Percentiles rank a stretch among this genome's conserved stretches.
Conservation (phyloP, 2,113 vertebrate genomes). For the Acanthisitta chloris region DNA sequence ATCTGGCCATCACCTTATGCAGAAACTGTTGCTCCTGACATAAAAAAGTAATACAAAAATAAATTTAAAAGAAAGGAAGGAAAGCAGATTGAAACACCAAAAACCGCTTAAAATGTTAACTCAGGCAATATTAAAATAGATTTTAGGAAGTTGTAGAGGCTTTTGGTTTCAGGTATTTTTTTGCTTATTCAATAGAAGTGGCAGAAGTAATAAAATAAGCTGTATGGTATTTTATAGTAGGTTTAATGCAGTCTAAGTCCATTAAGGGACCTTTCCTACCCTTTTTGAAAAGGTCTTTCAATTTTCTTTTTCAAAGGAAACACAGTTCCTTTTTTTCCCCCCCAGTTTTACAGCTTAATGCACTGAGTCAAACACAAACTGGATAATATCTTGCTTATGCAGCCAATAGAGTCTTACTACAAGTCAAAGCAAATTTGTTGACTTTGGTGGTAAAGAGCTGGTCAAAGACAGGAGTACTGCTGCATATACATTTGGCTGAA, state of each 20-base stretch:
- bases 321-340: not conserved
- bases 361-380: not conserved
- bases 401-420: not conserved
- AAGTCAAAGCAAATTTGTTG: not conserved
- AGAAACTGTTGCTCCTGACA: not conserved
- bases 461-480: not conserved
- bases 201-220: not conserved
- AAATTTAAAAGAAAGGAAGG: not conserved
- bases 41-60: not conserved
- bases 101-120: not conserved
- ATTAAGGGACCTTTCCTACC: not conserved
- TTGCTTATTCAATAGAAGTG: conserved; percentile 6
- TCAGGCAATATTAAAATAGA: not conserved
- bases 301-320: not conserved
- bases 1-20: not conserved
- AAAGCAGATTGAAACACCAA: not conserved
- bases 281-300: conserved; percentile 1
- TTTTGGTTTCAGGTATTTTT: not conserved
- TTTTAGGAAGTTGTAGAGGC: not conserved
- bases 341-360: not conserved
- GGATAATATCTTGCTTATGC: not conserved
- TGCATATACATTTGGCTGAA: not conserved
- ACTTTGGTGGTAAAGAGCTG: not conserved
- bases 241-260: not conserved
- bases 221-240: not conserved